Conservation (phyloP, 2,888 invertebrate species). For the Tridacna crocea region DNA sequence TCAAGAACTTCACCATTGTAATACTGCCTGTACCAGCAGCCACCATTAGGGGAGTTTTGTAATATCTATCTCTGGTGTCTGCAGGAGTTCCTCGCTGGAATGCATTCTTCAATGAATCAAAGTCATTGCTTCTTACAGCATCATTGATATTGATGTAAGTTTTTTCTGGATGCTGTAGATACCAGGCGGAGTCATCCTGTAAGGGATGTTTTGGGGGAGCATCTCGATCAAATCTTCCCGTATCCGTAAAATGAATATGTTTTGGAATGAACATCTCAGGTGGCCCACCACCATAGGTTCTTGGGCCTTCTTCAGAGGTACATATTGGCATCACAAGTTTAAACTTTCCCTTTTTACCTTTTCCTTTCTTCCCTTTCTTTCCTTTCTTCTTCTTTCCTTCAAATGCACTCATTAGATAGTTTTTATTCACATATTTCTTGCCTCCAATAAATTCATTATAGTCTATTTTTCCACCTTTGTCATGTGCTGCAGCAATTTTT, state of each 20-base stretch:
- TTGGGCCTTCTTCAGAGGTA: constrained; percentile 79
- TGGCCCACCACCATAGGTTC: constrained; percentile 82
- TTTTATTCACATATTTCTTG: constrained; percentile 84
- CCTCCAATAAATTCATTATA: constrained; percentile 82
- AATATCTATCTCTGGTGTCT: constrained; percentile 83
- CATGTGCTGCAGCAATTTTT: constrained; percentile 74
- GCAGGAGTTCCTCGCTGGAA: constrained; percentile 78
- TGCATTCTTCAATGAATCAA: constrained; percentile 81
- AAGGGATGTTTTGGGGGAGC: constrained; percentile 82
- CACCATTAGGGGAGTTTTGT: constrained; percentile 84
- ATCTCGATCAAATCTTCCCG: constrained; percentile 82
- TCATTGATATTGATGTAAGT: constrained; percentile 82
- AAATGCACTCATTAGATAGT: constrained; percentile 82
- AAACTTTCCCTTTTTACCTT: constrained; percentile 82
- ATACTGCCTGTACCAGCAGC: constrained; percentile 81
- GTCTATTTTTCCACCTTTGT: constrained; percentile 82
- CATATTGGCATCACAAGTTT: constrained; percentile 84
- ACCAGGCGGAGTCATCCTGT: constrained; percentile 84
- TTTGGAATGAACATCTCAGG: constrained; percentile 81
- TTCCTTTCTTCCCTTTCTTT: constrained; percentile 79
- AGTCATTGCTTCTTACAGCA: constrained; percentile 82
- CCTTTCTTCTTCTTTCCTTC: constrained; percentile 84
- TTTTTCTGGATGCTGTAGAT: constrained; percentile 81
- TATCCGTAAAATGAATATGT: constrained; percentile 83
- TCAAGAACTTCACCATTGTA: constrained; percentile 80